Evolutionary conservation across 2,888 invertebrate genomes (phyloP), one percentile per base, ranked within the genome.

Genomic region (Melolontha melolontha): DNA sequence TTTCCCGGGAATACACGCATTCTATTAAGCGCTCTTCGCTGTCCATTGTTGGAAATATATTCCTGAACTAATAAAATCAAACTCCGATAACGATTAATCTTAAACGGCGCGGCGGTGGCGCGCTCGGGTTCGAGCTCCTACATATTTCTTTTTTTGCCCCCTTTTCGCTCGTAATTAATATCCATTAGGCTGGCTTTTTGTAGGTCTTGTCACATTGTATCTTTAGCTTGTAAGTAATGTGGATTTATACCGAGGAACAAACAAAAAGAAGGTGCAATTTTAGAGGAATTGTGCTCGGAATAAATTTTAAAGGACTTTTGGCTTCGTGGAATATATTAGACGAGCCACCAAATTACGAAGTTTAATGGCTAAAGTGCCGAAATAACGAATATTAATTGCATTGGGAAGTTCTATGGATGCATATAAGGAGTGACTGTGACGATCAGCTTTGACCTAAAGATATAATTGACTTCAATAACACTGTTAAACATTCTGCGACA

Each of bases 61-160:
- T 17, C 49, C 49, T 22, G 22, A 49, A 22, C 49, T 17, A 49
- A 49, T 49, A 49, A 49, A 17, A 49, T 49, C 49, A 49, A 49
- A 49, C 49, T 49, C 22, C 49, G 49, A 49, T 49, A 49, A 49
- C 49, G 49, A 49, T 49, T 49, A 49, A 49, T 49, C 49, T 49
- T 49, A 5, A 2, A 49, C 49, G 49, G 16, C 49, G 8, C 22
- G 49, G 22, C 49, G 22, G 22, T 49, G 22, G 22, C 22, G 17
- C 49, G 22, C 49, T 11, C 44, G 44, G 12, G 44, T 44, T 44
- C n/a, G n/a, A 17, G 22, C 17, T 22, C 14, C 17, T 47, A 47
- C 47, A 17, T 14, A 17, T 17, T 16, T 17, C 16, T 49, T 17
- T 49, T 11, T 49, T 6, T 16, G 17, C 49, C 49, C 5, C 49